A percentile compares a stretch with the other conserved stretches of the same genome.
Conservation (phyloP, 1,140 invertebrate species). For the Meloidogyne floridensis region DNA sequence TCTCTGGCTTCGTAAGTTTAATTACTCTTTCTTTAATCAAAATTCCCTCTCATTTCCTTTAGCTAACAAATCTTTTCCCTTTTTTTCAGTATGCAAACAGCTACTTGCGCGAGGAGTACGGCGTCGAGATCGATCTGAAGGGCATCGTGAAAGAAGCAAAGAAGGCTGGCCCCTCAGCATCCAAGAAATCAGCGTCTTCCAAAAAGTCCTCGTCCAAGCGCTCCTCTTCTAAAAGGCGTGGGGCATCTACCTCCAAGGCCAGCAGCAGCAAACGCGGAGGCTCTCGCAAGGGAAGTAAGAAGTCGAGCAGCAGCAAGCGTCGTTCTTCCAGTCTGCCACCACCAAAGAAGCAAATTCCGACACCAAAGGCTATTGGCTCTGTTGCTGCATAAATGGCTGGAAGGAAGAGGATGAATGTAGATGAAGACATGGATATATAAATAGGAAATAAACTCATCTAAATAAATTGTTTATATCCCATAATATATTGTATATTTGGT, state of each 20-base stretch:
- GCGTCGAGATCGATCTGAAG: not conserved
- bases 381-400: not conserved
- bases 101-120: not conserved
- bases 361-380: not conserved
- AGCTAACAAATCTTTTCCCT: not conserved
- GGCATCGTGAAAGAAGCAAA: not conserved
- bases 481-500: no score
- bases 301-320: not conserved
- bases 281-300: conserved; percentile 3
- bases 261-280: not conserved
- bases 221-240: not conserved
- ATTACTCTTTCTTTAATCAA: not conserved
- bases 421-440: not conserved
- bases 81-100: not conserved
- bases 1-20: not conserved
- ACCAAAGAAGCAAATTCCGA: not conserved
- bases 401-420: not conserved
- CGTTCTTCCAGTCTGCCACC: not conserved
- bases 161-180: not conserved
- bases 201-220: conserved; percentile 5
- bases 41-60: no score
- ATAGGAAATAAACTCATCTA: not conserved
- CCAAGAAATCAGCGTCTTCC: not conserved
- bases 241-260: not conserved
- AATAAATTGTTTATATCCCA: not conserved